Evolutionary conservation across 2,797 vertebrate genomes (phyloP).

Genomic region (Gephyroberyx darwinii): DNA sequence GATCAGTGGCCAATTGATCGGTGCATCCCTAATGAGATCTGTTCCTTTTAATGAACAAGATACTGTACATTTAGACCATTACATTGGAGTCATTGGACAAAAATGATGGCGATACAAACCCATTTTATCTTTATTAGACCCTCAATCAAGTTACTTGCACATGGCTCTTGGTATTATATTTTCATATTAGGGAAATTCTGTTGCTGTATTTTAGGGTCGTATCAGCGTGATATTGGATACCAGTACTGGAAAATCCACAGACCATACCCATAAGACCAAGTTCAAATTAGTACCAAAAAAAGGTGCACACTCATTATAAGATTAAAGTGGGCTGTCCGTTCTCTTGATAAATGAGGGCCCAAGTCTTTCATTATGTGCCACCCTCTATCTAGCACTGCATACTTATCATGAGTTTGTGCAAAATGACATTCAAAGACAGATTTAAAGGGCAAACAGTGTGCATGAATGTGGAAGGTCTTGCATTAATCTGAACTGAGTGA

Average conservation of each 20-base stretch:
- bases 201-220: neutral
- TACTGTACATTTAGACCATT: neutral
- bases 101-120: too few relatives aligned
- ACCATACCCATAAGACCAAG: neutral
- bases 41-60: neutral
- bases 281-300: neutral
- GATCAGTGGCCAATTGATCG: too few relatives aligned
- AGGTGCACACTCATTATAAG: neutral
- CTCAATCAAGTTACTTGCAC: too few relatives aligned
- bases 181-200: too few relatives aligned
- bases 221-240: neutral
- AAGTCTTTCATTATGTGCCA: constrained; percentile 27
- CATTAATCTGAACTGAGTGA: constrained; percentile 7
- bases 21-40: neutral
- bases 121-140: too few relatives aligned
- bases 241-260: neutral
- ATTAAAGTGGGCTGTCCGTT: constrained; percentile 21
- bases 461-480: constrained; percentile 18
- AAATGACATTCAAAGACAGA: constrained; percentile 40
- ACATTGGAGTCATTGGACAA: too few relatives aligned
- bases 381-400: neutral
- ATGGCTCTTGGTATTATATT: too few relatives aligned
- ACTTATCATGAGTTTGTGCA: constrained; percentile 25
- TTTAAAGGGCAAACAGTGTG: constrained; percentile 31
- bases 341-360: constrained; percentile 33